Conservation (phyloP, 2,113 vertebrate genomes). For the Rhegmatorhina hoffmannsi region DNA sequence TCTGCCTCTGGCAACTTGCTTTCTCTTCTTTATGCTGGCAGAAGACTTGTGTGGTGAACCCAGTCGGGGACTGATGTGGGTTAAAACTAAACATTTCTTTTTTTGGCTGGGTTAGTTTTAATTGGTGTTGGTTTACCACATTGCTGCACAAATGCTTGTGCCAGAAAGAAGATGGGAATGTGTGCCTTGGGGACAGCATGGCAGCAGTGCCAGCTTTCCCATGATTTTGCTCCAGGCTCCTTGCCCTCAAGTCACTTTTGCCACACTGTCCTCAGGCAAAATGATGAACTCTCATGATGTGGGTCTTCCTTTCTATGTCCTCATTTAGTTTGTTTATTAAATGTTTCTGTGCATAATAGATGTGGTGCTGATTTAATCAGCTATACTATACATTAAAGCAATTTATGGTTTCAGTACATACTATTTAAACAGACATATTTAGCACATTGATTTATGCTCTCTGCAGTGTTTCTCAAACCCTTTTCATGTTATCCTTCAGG, state of each 20-base stretch:
- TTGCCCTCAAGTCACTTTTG: not conserved
- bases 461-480: not conserved
- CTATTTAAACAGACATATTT: not conserved
- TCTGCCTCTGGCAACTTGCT: not conserved
- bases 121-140: not conserved
- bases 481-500: not conserved
- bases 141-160: not conserved
- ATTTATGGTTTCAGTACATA: not conserved
- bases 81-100: not conserved
- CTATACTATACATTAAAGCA: not conserved
- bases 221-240: not conserved
- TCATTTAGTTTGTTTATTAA: not conserved
- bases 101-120: not conserved
- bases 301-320: not conserved
- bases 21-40: not conserved
- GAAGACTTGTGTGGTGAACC: not conserved
- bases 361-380: conserved; percentile 5
- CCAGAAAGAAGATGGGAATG: not conserved
- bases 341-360: not conserved
- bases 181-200: fast-evolving
- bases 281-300: not conserved
- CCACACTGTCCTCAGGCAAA: not conserved
- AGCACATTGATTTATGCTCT: not conserved
- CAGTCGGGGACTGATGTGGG: not conserved
- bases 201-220: not conserved